These are phyloP conservation scores for Campoletis sonorensis DNA, from an alignment of 1,140 invertebrate species.

Conservation along the genomic window DNA sequence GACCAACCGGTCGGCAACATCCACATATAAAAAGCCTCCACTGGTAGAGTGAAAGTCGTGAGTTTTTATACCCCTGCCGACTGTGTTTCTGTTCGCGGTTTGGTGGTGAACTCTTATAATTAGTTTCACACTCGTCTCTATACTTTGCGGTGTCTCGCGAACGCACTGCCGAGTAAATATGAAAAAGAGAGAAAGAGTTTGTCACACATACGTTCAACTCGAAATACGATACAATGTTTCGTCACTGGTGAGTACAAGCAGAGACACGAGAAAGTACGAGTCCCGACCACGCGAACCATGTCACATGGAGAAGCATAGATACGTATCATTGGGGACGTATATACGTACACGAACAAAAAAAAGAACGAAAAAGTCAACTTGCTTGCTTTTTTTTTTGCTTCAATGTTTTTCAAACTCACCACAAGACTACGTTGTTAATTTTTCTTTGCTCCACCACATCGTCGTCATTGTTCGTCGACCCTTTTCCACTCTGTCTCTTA, in stretches of 20 bases:
- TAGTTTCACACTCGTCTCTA: constrained; percentile 57
- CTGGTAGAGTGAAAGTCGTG: background rate
- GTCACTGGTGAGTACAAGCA: background rate
- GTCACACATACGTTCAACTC: constrained; percentile 14
- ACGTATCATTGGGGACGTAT: constrained; percentile 11
- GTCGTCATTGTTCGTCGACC: background rate
- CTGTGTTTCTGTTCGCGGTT: constrained; percentile 21
- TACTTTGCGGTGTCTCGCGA: constrained; percentile 40
- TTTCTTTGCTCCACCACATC: constrained; percentile 17
- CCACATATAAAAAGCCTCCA: no score
- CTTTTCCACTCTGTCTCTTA: background rate
- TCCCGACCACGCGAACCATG: constrained; percentile 26
- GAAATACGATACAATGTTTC: background rate
- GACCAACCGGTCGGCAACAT: background rate
- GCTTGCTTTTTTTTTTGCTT: background rate
- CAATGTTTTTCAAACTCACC: background rate
- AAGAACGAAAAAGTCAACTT: background rate
- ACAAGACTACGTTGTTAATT: constrained; percentile 31
- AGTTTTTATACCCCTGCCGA: constrained; percentile 1
- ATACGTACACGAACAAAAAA: constrained; percentile 10
- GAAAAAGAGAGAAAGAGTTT: background rate
- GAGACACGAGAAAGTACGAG: constrained; percentile 9
- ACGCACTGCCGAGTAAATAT: background rate
- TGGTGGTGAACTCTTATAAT: constrained; percentile 62
- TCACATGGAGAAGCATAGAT: constrained; percentile 35